Base-by-base conservation (phyloP, 2,888 invertebrate genomes). In the Nemoura dubitans region DNA sequence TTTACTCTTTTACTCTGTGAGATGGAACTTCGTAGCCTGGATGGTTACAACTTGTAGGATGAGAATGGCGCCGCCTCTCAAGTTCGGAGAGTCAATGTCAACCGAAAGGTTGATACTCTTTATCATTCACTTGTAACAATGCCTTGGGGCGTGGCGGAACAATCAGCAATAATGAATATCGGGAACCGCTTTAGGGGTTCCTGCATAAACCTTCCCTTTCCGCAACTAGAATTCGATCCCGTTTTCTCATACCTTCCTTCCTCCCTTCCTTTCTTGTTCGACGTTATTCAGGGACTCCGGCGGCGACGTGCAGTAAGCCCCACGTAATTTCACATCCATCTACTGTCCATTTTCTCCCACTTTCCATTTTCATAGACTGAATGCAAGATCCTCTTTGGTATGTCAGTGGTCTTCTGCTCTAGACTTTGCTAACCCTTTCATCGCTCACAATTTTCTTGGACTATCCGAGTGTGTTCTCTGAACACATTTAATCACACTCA, bases 141-240 rank as follows among this genome's bases (percentile, higher is more conserved):
- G 28, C 3, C n/a, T 26, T 59, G 85, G 85, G 77, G 76, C 27
- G 86, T 30, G 85, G 85, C 28, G 36, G 81, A 77, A 77, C 80
- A 76, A 83, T 87, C 83, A 86, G 36, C 76, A 83, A 30, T 30
- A 86, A 83, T 82, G 86, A 78, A 80, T 76, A 86, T 82, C 59
- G 84, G 76, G 84, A 84, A 84, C 84, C 43, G 84, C 84, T 84
- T 84, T 84, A 59, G 84, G 84, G 76, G 14, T 28, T 84, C 84
- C 25, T 42, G 78, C 78, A 27, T 78, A 26, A 26, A 78, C 78
- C 42, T 30, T 80, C 28, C 26, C n/a, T 28, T 26, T 84, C 16
- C 77, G 25, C 59, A n/a, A 21, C 7, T 76, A 0, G 29, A 76
- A 25, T 7, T 80, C 80, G 30, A n/a, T 16, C 28, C 26, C 76